phyloP scores from a whole-genome alignment of 2,888 invertebrate species.

The Amphipoea oculea region DNA sequence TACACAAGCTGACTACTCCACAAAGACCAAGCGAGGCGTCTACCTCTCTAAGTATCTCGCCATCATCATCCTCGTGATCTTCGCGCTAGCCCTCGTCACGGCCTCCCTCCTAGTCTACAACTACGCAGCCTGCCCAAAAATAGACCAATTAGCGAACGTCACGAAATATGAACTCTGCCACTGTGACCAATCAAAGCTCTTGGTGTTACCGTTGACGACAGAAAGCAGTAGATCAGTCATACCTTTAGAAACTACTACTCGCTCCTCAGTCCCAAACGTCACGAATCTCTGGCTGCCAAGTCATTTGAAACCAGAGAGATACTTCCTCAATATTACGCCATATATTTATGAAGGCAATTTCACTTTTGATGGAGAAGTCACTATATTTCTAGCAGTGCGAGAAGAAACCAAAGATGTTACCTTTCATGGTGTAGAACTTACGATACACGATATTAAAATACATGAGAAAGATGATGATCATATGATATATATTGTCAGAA shows the following conservation, averaged over 20 bases:
- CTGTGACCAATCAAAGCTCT: constrained; percentile 84
- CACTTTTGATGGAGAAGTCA: constrained; percentile 94
- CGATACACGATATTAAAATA: constrained; percentile 91
- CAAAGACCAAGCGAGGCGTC: constrained; percentile 91
- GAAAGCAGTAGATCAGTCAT: constrained; percentile 82
- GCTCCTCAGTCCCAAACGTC: constrained; percentile 60
- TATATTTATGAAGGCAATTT: constrained; percentile 94
- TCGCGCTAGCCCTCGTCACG: constrained; percentile 92
- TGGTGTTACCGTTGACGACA: constrained; percentile 84
- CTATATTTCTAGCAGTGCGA: constrained; percentile 91
- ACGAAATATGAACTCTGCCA: constrained; percentile 86
- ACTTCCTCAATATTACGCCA: constrained; percentile 93
- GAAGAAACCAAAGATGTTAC: constrained; percentile 92
- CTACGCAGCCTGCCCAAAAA: constrained; percentile 92
- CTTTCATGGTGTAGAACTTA: constrained; percentile 93
- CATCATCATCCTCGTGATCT: constrained; percentile 91
- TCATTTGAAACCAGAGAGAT: constrained; percentile 92
- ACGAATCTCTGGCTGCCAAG: constrained; percentile 93
- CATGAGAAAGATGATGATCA: constrained; percentile 82
- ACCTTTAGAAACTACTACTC: constrained; percentile 78
- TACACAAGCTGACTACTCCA: constrained; percentile 91
- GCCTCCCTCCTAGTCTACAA: constrained; percentile 95
- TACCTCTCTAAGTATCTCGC: constrained; percentile 92
- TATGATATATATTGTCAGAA: constrained; percentile 77
- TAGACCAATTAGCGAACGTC: constrained; percentile 85